These are phyloP conservation scores for Argyra leucocephala DNA, from an alignment of 2,888 invertebrate species.

Conservation along the genomic window DNA sequence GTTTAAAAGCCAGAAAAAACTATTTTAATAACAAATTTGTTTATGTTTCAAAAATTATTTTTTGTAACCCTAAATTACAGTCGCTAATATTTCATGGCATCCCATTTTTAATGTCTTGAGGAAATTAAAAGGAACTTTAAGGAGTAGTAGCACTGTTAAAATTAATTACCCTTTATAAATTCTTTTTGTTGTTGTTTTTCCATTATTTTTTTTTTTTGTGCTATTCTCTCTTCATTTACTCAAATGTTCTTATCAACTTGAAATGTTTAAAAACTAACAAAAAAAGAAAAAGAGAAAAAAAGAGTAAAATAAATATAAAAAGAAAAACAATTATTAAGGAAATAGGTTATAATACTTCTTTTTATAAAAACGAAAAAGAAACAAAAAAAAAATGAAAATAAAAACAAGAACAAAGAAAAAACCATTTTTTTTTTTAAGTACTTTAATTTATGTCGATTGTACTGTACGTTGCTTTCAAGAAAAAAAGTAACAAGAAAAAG, in stretches of 20 bases:
- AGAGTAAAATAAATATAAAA: too few relatives aligned
- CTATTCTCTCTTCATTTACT: not conserved
- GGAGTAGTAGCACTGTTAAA: slow-evolving; percentile 2
- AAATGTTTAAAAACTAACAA: too few relatives aligned
- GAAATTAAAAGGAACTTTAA: not conserved
- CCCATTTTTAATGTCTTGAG: not conserved
- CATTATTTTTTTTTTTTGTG: not conserved
- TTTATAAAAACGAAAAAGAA: not conserved
- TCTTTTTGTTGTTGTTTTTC: not conserved
- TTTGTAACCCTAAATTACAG: too few relatives aligned
- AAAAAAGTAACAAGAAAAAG: not conserved
- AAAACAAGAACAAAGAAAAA: not conserved
- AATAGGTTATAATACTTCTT: too few relatives aligned
- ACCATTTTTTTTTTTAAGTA: not conserved
- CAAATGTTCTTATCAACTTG: not conserved
- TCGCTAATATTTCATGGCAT: too few relatives aligned
- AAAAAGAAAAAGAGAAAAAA: too few relatives aligned
- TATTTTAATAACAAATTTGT: too few relatives aligned
- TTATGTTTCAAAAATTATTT: too few relatives aligned
- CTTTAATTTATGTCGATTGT: not conserved
- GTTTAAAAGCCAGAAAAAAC: too few relatives aligned
- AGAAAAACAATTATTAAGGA: too few relatives aligned
- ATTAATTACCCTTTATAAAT: slow-evolving; percentile 2
- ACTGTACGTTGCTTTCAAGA: not conserved
- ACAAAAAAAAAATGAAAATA: not conserved